Percentiles rank a stretch among this genome's conserved stretches.
Conservation (phyloP, 2,888 invertebrate genomes). For the Metallyticus violacea region DNA sequence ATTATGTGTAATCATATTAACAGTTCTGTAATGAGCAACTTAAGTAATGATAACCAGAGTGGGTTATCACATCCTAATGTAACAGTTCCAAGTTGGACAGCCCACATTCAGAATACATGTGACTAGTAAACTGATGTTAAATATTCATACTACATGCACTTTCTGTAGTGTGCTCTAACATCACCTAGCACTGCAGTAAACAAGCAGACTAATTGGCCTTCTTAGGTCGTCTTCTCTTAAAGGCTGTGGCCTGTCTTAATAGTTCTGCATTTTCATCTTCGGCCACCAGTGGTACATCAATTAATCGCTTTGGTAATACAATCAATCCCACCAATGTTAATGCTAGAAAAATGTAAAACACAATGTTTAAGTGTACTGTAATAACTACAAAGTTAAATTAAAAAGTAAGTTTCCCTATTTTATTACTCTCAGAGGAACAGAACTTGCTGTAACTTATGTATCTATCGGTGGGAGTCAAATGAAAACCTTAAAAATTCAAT, state of each 20-base stretch:
- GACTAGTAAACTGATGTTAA: neutral
- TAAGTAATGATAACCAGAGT: neutral
- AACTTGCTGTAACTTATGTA: no score
- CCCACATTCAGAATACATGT: neutral
- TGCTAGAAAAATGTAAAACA: constrained; percentile 49
- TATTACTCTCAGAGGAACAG: no score
- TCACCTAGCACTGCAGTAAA: neutral
- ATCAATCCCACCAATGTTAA: constrained; percentile 66
- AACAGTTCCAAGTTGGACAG: neutral
- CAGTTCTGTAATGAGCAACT: neutral
- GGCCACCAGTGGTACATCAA: constrained; percentile 59
- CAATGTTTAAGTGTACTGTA: no score
- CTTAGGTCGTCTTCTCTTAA: constrained; percentile 54
- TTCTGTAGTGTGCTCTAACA: neutral
- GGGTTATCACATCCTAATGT: neutral
- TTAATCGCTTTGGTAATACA: constrained; percentile 64
- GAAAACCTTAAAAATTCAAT: no score
- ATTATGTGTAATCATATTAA: neutral
- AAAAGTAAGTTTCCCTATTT: no score
- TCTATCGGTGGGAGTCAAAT: no score
- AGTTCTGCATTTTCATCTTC: constrained; percentile 71
- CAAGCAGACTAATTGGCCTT: constrained; percentile 27
- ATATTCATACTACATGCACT: neutral
- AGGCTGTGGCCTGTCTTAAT: constrained; percentile 62
- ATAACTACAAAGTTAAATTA: no score